These are phyloP conservation scores for Danio aesculapii DNA, from an alignment of 2,797 vertebrate species.

Conservation along the genomic window DNA sequence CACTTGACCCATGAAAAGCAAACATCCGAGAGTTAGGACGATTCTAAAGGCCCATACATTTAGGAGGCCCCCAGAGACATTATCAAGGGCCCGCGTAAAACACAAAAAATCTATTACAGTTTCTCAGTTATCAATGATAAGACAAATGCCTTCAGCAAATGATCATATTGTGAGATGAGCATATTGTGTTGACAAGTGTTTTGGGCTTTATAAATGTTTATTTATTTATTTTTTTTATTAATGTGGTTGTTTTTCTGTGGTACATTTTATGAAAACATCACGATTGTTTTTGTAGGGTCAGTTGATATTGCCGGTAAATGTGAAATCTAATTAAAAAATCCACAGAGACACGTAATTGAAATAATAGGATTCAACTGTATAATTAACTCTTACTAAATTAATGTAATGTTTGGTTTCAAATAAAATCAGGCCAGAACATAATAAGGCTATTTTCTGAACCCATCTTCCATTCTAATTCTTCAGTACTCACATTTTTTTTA, in stretches of 20 bases:
- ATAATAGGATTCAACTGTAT: not conserved
- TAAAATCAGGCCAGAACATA: not conserved
- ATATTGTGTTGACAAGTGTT: not conserved
- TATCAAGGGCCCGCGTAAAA: too few relatives aligned
- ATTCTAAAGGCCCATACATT: too few relatives aligned
- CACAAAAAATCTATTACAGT: too few relatives aligned
- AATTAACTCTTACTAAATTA: not conserved
- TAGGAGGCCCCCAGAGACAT: too few relatives aligned
- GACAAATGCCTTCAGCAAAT: too few relatives aligned
- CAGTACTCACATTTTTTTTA: not conserved
- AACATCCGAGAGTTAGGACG: too few relatives aligned
- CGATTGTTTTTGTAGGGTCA: not conserved
- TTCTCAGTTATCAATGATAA: too few relatives aligned
- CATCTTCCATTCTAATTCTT: not conserved
- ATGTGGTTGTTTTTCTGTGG: not conserved
- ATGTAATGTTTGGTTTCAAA: slow-evolving; percentile 5
- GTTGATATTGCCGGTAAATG: slow-evolving; percentile 8
- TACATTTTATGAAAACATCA: not conserved
- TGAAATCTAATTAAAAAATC: not conserved
- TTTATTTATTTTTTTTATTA: not conserved
- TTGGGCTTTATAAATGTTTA: not conserved
- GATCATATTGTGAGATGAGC: too few relatives aligned
- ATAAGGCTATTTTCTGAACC: slow-evolving; percentile 16
- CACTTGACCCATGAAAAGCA: too few relatives aligned
- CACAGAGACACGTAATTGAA: not conserved